phyloP scores from a whole-genome alignment of 35 echinoderm and acorn worm species.

The Apostichopus parvimensis region DNA sequence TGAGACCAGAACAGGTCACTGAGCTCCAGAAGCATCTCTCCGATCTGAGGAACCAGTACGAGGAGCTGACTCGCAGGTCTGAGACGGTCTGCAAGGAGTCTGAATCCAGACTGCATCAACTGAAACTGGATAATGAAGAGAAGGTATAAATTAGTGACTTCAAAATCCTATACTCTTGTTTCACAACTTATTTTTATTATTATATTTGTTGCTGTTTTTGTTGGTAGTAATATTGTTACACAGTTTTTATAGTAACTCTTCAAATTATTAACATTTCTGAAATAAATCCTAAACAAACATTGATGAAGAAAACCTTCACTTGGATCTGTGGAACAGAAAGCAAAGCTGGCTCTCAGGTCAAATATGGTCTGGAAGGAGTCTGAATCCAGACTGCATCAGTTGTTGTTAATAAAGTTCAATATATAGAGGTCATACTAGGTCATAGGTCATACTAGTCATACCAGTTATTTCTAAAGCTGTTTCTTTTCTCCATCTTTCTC shows the following conservation, averaged over 20 bases:
- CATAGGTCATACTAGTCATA: background rate
- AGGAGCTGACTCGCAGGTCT: slow-evolving; percentile 73
- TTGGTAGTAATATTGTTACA: no score
- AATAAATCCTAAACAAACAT: background rate
- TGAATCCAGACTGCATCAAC: slow-evolving; percentile 64
- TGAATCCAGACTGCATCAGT: slow-evolving; percentile 63
- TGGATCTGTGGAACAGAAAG: slow-evolving; percentile 81
- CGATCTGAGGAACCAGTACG: slow-evolving; percentile 87
- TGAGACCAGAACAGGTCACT: slow-evolving; percentile 74
- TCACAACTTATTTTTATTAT: no score
- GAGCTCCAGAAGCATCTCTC: slow-evolving; percentile 73
- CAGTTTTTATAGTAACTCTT: no score
- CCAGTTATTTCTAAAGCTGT: background rate
- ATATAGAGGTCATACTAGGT: no score
- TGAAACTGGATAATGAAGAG: slow-evolving; percentile 74
- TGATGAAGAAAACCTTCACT: slow-evolving; percentile 59
- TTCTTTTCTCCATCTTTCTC: slow-evolving; percentile 1
- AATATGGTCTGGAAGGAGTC: slow-evolving; percentile 62
- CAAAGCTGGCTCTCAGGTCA: slow-evolving; percentile 62
- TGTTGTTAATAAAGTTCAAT: slow-evolving; percentile 35
- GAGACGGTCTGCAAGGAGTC: slow-evolving; percentile 70
- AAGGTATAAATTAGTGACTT: slow-evolving; percentile 49
- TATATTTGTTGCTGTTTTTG: no score
- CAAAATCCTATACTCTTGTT: no score
- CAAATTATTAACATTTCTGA: no score